Base-by-base conservation (phyloP, 2,888 invertebrate genomes). In the Melitaea athalia region DNA sequence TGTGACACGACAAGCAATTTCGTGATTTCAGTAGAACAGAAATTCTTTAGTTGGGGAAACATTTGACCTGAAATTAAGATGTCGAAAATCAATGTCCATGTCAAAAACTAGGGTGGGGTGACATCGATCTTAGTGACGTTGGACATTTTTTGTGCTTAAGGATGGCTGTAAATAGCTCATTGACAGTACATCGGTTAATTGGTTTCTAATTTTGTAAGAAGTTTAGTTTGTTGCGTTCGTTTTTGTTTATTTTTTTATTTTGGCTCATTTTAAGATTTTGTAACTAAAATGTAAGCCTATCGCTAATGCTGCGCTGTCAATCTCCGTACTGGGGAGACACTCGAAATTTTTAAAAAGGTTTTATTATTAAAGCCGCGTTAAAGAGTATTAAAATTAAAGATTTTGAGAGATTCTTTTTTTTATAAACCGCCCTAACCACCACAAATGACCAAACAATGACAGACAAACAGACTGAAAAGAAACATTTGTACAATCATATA, bases 51-150 rank as follows among this genome's bases (percentile, higher is more conserved):
- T 10, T 50, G 84, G 83, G 83, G 81, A 79, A 85, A 85, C 84
- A 86, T 86, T 90, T 90, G 89, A 90, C 91, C 89, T 86, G 86
- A 91, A 92, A 92, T 92, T 92, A 91, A 91, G 87, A 86, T 85
- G 91, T 91, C 91, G 79, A 81, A 86, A 85, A 89, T 89, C 88
- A 81, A 88, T 89, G 91, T 85, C 74, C 69, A 77, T 85, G 92
- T 91, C 92, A 84, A 49, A 74, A 76, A 82, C 83, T 72, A 70
- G 57, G 70, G 73, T 75, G 69, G 74, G 76, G 77, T 55, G 75
- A 74, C 75, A 84, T 90, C 80, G 82, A 81, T 91, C 87, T 86
- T 81, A 84, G 80, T 74, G 76, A 73, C 73, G 70, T 65, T 75
- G 73, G 74, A 76, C 76, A 82, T 85, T 86, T 87, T 88, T 86